Conservation (phyloP, 64 coral and sea anemone species). For the Trachythela sp. region DNA sequence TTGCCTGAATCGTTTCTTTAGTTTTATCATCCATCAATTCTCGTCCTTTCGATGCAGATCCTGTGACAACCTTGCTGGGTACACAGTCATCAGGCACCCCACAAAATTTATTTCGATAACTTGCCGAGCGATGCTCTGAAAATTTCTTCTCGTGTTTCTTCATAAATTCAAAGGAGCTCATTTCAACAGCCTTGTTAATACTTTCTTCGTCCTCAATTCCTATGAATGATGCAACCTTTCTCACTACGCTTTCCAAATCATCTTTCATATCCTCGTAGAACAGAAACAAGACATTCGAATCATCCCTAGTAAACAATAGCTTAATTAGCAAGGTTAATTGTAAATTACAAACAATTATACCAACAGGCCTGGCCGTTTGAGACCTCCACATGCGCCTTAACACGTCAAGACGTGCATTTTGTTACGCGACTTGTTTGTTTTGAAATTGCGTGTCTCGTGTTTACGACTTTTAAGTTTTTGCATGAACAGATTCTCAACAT, state of each 20-base stretch:
- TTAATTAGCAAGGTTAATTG: too few species aligned
- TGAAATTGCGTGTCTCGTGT: too few species aligned
- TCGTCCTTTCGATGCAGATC: background rate
- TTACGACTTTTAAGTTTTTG: too few species aligned
- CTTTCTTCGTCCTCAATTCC: background rate
- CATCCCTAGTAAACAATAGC: background rate
- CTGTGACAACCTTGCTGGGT: background rate
- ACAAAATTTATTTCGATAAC: background rate
- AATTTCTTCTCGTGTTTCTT: background rate
- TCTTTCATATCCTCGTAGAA: conserved; percentile 2
- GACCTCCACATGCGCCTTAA: too few species aligned
- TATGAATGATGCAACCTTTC: background rate
- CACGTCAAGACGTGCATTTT: too few species aligned
- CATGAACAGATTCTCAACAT: too few species aligned
- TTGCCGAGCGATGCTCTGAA: background rate
- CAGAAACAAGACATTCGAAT: background rate
- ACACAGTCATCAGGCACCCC: background rate
- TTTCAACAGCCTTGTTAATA: background rate
- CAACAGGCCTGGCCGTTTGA: too few species aligned
- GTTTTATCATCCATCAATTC: background rate
- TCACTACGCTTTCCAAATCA: background rate
- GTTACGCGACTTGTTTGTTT: too few species aligned
- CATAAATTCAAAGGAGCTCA: conserved; percentile 3
- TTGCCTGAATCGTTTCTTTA: background rate
- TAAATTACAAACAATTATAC: too few species aligned